Conservation (phyloP, 2,797 vertebrate species). For the Argya squamiceps region DNA sequence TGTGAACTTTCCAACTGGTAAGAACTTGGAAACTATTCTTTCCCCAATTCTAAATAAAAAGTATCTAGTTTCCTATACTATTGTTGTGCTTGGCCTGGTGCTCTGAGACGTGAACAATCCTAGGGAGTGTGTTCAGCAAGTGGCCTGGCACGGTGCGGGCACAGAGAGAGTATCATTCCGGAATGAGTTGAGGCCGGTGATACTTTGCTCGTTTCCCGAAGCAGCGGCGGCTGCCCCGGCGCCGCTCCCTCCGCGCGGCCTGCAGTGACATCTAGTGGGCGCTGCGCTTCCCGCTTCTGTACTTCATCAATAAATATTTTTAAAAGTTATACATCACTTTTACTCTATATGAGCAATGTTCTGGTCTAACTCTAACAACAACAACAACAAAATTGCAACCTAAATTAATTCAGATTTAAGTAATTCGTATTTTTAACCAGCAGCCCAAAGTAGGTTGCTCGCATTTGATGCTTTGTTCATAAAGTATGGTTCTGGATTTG, state of each 20-base stretch:
- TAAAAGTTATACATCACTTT: neutral
- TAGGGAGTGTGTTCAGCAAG: neutral
- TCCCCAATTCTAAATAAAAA: neutral
- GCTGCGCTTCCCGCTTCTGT: neutral
- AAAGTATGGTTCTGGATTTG: neutral
- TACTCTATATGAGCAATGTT: neutral
- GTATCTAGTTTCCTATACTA: accelerated
- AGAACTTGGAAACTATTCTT: neutral
- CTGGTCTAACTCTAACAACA: neutral
- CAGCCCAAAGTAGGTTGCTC: neutral
- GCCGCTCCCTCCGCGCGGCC: neutral
- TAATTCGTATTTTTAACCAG: neutral
- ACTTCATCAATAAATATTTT: neutral
- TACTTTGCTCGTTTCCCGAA: too few relatives aligned
- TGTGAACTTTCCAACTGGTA: neutral
- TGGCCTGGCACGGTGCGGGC: constrained; percentile 40
- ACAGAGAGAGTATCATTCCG: neutral
- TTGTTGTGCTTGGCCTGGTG: neutral
- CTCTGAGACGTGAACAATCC: neutral
- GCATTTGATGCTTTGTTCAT: neutral
- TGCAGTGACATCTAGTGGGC: constrained; percentile 77
- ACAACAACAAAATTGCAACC: neutral
- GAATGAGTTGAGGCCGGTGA: too few relatives aligned
- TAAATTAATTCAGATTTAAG: neutral
- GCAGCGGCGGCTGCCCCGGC: neutral